phyloP scores from a whole-genome alignment of 2,888 invertebrate genomes.

The Ashinkailepas kermadecensis region DNA sequence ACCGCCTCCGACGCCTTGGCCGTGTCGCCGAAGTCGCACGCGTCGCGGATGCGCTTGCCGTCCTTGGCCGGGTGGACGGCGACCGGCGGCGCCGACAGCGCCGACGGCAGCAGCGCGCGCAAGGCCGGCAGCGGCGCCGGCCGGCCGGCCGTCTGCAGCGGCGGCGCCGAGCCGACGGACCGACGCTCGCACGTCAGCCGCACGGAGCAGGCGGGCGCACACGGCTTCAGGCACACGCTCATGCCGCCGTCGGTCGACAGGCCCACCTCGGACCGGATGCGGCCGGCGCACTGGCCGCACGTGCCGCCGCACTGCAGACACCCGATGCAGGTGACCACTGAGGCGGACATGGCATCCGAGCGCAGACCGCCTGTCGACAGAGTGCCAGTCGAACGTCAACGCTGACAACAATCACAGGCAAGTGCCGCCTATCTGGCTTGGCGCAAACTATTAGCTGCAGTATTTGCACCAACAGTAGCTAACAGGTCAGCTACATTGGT shows the following conservation, averaged over 20 bases:
- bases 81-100: not conserved
- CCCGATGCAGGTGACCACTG: not conserved
- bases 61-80: not conserved
- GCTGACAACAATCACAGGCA: too few species aligned
- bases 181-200: conserved; percentile 7
- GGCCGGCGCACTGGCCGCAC: conserved; percentile 5
- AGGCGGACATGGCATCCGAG: not conserved
- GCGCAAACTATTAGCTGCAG: too few species aligned
- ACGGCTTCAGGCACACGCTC: not conserved
- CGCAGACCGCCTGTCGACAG: not conserved
- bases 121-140: too few species aligned
- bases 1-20: conserved; percentile 1
- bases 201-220: not conserved
- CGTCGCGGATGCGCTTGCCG: conserved; percentile 17
- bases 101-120: not conserved
- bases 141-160: not conserved
- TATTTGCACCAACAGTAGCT: too few species aligned
- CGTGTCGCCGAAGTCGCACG: conserved; percentile 15
- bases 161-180: not conserved
- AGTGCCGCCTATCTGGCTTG: too few species aligned
- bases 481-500: too few species aligned
- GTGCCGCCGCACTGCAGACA: conserved; percentile 18
- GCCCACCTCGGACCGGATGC: not conserved
- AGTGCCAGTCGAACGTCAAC: too few species aligned
- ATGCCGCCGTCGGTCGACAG: not conserved